A percentile compares a stretch with the other conserved stretches of the same genome.
Conservation (phyloP, 2,888 invertebrate species). For the Acleris laterana region DNA sequence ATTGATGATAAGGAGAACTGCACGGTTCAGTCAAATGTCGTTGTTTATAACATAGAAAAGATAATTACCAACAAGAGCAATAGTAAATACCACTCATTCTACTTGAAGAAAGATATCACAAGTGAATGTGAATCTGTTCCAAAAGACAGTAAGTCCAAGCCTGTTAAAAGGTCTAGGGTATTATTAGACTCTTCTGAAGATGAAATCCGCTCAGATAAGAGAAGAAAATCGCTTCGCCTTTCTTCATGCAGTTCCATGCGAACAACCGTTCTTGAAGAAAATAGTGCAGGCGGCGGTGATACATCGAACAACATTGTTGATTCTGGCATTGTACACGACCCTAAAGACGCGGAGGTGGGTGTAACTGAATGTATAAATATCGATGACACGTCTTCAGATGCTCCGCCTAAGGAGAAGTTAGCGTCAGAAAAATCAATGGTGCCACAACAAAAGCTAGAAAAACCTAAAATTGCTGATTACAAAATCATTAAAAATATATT, state of each 20-base stretch:
- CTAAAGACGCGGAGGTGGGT: slow-evolving; percentile 10
- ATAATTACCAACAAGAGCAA: slow-evolving; percentile 52
- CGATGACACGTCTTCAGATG: slow-evolving; percentile 56
- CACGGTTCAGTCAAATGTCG: slow-evolving; percentile 53
- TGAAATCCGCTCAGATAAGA: slow-evolving; percentile 43
- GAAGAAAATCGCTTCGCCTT: slow-evolving; percentile 48
- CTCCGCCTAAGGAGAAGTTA: background rate
- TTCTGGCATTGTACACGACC: slow-evolving; percentile 2
- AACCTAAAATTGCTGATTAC: slow-evolving; percentile 42
- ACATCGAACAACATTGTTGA: background rate
- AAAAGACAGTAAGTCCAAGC: slow-evolving; percentile 37
- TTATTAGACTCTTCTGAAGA: slow-evolving; percentile 47
- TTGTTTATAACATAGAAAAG: slow-evolving; percentile 55
- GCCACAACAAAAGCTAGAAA: background rate
- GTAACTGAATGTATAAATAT: slow-evolving; percentile 60
- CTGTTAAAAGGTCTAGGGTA: slow-evolving; percentile 28
- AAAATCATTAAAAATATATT: slow-evolving; percentile 60
- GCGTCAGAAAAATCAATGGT: background rate
- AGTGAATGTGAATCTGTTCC: background rate
- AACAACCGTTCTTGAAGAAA: slow-evolving; percentile 47
- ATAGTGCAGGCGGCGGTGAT: background rate
- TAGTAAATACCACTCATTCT: slow-evolving; percentile 54
- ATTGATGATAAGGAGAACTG: slow-evolving; percentile 59
- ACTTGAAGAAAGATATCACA: slow-evolving; percentile 38
- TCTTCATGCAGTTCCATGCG: slow-evolving; percentile 54